Evolutionary conservation across 2,888 invertebrate species (phyloP).

Genomic region (Euspilapteryx auroguttella): DNA sequence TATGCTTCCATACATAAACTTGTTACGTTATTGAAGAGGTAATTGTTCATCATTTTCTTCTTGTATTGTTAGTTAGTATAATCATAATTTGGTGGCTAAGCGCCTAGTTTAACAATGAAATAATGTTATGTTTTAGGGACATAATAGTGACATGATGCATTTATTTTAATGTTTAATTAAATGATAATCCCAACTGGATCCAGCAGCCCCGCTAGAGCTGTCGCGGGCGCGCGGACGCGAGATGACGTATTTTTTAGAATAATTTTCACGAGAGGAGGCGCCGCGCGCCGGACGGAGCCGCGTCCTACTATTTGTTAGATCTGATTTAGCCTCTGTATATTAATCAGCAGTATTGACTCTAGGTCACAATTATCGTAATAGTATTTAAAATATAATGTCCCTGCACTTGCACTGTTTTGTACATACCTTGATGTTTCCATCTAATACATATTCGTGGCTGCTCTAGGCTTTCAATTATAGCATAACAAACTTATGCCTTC

Average conservation of each 20-base stretch:
- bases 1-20: slow-evolving; percentile 32
- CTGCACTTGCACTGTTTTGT: slow-evolving; percentile 28
- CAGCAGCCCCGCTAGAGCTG: slow-evolving; percentile 14
- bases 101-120: slow-evolving; percentile 31
- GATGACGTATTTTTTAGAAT: slow-evolving; percentile 33
- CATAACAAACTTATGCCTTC: slow-evolving; percentile 57
- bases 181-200: slow-evolving; percentile 50
- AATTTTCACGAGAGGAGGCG: slow-evolving; percentile 20
- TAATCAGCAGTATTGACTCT: slow-evolving; percentile 38
- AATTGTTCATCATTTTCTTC: slow-evolving; percentile 25
- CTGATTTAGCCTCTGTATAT: slow-evolving; percentile 34
- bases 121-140: slow-evolving; percentile 48
- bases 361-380: slow-evolving; percentile 37
- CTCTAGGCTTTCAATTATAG: slow-evolving; percentile 33
- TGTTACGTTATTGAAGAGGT: slow-evolving; percentile 29
- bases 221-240: slow-evolving; percentile 25
- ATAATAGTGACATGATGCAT: slow-evolving; percentile 60
- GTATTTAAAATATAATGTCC: slow-evolving; percentile 50
- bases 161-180: slow-evolving; percentile 57
- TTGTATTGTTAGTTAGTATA: slow-evolving; percentile 43
- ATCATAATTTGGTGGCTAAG: slow-evolving; percentile 47
- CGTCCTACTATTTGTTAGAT: slow-evolving; percentile 36
- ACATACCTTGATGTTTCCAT: slow-evolving; percentile 20
- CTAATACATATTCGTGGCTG: slow-evolving; percentile 23
- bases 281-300: slow-evolving; percentile 13